phyloP scores from a whole-genome alignment of 1,140 invertebrate genomes.

The Drosophila parabipectinata region DNA sequence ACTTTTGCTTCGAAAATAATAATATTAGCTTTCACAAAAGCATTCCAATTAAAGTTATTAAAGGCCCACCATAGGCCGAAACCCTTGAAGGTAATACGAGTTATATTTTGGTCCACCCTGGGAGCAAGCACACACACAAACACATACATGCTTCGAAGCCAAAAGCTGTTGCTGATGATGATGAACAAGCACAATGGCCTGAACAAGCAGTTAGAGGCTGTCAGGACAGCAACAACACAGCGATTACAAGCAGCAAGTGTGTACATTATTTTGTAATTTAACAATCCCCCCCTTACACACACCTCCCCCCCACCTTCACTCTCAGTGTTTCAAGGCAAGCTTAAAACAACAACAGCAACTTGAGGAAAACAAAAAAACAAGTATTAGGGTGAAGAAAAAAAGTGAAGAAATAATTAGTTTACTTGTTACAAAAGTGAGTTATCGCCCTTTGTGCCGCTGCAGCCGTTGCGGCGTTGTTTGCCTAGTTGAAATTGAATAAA shows the following conservation, averaged over 20 bases:
- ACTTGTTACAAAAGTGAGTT: conserved; percentile 80
- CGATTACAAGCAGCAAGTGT: conserved; percentile 81
- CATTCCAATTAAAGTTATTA: conserved; percentile 8
- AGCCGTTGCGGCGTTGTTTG: conserved; percentile 63
- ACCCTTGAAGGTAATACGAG: conserved; percentile 21
- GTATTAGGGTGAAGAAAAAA: conserved; percentile 26
- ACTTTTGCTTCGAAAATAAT: not conserved
- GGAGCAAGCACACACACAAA: not conserved
- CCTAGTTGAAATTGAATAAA: conserved; percentile 79
- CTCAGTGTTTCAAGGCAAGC: conserved; percentile 43
- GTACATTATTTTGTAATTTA: conserved; percentile 83
- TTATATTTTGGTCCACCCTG: conserved; percentile 38
- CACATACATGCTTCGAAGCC: conserved; percentile 21
- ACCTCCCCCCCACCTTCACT: too few species aligned
- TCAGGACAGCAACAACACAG: conserved; percentile 63
- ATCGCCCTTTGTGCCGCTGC: conserved; percentile 70
- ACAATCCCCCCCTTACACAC: conserved; percentile 32
- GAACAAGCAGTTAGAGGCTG: conserved; percentile 77
- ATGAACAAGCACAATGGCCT: conserved; percentile 78
- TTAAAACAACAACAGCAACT: conserved; percentile 52
- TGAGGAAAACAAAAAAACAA: conserved; percentile 43
- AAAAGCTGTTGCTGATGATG: conserved; percentile 52
- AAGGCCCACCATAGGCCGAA: conserved; percentile 17
- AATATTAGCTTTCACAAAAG: not conserved
- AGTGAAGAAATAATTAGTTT: conserved; percentile 83